Base-by-base conservation (phyloP, 1,140 invertebrate genomes). In the Heliconius melpomene region DNA sequence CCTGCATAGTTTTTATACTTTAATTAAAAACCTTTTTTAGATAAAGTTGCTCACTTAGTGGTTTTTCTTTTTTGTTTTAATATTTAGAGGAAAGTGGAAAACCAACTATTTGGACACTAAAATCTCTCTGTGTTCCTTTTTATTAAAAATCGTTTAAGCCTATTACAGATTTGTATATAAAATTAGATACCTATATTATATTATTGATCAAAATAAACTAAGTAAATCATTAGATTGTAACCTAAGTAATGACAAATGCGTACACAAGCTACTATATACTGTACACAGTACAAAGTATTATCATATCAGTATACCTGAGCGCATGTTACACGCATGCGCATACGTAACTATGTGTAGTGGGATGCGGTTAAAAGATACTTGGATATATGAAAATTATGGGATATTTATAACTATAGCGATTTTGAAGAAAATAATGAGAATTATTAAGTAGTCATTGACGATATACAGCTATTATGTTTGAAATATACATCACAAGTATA, bases 291-390 rank as follows among this genome's bases (percentile, higher is more conserved):
- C 79, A 81, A 80, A 86, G 84, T 87, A 88, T 88, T 90, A 89
- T 90, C 89, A 88, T 89, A 90, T 90, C 88, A 90, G 84, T 85
- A 83, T 89, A 90, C 86, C 85, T 86, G 87, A 85, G 86, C 86
- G 87, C 87, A 88, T 87, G 88, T 86, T 87, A 83, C 87, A 90
- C 90, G 89, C 88, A 91, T 87, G 88, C 88, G 87, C 87, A 89
- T 89, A 87, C 82, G 81, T 85, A 85, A 86, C 84, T 88, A 83
- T 85, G 80, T 86, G 80, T 85, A 90, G 82, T 80, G 74, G 85
- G 85, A 79, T 66, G 32, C 6, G 57, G 38, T 60, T 26, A 16
- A 32, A 86, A 87, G 88, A 89, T 89, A 89, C 86, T 91, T 86
- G 60, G 6, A 29, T 66, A 1, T 66, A 29, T 6, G 60, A 66